Base-by-base conservation (phyloP, 2,888 invertebrate species). In the Hanleya hanleyi region DNA sequence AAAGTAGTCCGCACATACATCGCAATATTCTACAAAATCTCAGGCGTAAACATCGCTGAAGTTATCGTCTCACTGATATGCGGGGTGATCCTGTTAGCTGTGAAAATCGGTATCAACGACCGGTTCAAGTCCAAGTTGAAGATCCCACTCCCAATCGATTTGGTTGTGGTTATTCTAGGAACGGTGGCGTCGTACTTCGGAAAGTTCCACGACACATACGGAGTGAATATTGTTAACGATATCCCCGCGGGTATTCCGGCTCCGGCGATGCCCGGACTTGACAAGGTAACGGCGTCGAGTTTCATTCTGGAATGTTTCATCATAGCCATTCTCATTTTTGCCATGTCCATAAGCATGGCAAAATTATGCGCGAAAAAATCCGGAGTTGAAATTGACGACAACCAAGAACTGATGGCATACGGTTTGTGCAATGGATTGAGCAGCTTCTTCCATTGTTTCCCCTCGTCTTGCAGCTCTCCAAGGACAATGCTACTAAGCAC, bases 61-160 rank as follows among this genome's bases (percentile, higher is more conserved):
- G 88, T 95, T 32, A 88, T 93, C 32, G 92, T 95, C 61, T 95
- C 96, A 0, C 78, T 92, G 22, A 91, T 94, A 50, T 92, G 94
- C 1, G 93, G 95, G 64, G 80, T 93, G 32, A 83, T 93, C 67
- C 92, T 95, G 41, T 91, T 94, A 0, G 80, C 94, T 32, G 88
- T 89, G 26, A 86, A 86, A 69, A 67, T 78, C 22, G 77, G 76
- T 67, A 71, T 87, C 37, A 88, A 87, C 71, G 81, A 84, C 74
- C 67, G 81, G 15, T 87, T 77, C 71, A 78, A 77, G 41, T 49
- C 75, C 6, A 84, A 80, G 73, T 76, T 86, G 75, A 83, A 80
- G 73, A 77, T 86, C 47, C 88, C 88, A 6, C 74, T 89, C 32
- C 89, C 89, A 3, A 87, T 83, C 5, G 89, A 89, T 71, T 77